Conservation (phyloP, 2,888 invertebrate genomes). For the Drosophila neoperkinsi region DNA sequence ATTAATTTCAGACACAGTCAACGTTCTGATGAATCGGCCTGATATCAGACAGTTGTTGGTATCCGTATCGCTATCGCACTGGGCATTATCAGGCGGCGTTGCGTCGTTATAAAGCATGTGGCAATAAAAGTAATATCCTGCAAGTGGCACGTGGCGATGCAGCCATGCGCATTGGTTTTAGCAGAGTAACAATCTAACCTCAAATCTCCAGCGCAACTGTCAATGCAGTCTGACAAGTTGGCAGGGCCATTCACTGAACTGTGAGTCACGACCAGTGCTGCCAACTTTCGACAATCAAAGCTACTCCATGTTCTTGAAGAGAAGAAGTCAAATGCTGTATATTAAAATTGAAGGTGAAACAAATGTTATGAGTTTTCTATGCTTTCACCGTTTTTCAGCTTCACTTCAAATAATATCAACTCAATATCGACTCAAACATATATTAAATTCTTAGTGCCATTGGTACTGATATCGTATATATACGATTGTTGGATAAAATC, state of each 20-base stretch:
- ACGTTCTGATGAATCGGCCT: conserved; percentile 37
- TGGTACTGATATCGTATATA: too few relatives aligned
- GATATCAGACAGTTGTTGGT: conserved; percentile 24
- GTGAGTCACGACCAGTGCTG: conserved; percentile 5
- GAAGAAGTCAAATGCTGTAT: not conserved
- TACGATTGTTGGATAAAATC: too few relatives aligned
- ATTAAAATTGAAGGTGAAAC: not conserved
- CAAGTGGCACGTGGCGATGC: conserved; percentile 64
- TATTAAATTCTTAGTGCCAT: too few relatives aligned
- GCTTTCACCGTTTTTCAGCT: not conserved
- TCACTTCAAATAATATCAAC: not conserved
- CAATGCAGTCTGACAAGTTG: not conserved
- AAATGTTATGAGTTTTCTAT: not conserved
- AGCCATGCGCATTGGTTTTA: conserved; percentile 52
- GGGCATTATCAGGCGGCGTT: conserved; percentile 54
- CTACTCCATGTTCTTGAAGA: not conserved
- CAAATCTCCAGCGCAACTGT: conserved; percentile 4
- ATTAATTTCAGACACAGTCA: conserved; percentile 61
- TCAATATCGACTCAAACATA: not conserved
- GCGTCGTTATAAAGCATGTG: conserved; percentile 57
- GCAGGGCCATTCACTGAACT: not conserved
- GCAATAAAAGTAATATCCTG: conserved; percentile 78
- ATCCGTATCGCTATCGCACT: conserved; percentile 34
- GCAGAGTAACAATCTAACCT: conserved; percentile 16
- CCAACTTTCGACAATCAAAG: not conserved